A percentile compares a stretch with the other conserved stretches of the same genome.
Conservation (phyloP, 2,888 invertebrate genomes). For the Pomacea canaliculata region DNA sequence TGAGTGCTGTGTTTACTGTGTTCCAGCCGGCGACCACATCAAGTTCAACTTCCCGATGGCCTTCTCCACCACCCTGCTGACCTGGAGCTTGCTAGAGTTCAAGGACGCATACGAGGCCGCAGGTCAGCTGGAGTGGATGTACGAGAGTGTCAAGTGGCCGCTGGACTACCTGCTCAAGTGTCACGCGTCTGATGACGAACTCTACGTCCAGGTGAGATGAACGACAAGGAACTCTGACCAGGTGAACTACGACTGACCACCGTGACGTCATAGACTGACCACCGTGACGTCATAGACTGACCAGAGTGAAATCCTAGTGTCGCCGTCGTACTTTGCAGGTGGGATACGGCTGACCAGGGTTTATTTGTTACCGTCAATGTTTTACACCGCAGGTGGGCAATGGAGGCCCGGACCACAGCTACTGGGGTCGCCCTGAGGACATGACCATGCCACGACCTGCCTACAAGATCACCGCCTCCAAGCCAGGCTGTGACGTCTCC, state of each 20-base stretch:
- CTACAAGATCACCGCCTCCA: conserved; percentile 73
- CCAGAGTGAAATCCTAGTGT: no score
- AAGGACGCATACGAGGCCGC: conserved; percentile 48
- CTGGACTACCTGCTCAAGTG: conserved; percentile 76
- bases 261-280: no score
- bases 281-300: no score
- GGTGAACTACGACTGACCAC: no score
- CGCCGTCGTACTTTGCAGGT: no score
- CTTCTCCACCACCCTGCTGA: conserved; percentile 6
- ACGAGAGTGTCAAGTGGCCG: conserved; percentile 73
- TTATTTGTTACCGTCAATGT: no score
- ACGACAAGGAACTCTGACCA: no score
- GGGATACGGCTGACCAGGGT: no score
- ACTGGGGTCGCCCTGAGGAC: conserved; percentile 77
- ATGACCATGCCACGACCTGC: conserved; percentile 74
- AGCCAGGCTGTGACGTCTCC: conserved; percentile 76
- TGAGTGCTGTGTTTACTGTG: no score
- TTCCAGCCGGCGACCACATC: conserved; percentile 3
- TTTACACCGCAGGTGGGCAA: conserved; percentile 46
- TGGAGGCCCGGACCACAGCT: conserved; percentile 74
- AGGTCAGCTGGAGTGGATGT: conserved; percentile 49
- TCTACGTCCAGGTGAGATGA: conserved; percentile 69
- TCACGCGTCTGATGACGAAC: conserved; percentile 54
- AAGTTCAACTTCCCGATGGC: conserved; percentile 22
- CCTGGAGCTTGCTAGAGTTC: conserved; percentile 37